phyloP scores from a whole-genome alignment of 2,113 vertebrate species.

The Thunnus maccoyii region DNA sequence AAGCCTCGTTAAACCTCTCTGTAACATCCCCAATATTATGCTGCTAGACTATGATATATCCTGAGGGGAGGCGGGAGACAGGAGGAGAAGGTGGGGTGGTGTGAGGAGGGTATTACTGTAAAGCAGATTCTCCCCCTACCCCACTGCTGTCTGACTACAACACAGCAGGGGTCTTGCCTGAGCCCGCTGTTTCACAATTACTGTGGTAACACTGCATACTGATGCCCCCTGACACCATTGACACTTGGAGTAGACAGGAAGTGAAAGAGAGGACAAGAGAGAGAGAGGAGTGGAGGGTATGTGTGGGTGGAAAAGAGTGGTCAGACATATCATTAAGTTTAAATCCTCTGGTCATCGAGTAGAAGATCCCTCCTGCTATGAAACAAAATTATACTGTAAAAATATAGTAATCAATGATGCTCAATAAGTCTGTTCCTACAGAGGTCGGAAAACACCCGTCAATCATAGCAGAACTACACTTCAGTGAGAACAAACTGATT shows the following conservation, averaged over 20 bases:
- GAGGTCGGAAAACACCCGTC: slow-evolving; percentile 11
- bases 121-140: slow-evolving; percentile 34
- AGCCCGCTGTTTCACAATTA: slow-evolving; percentile 72
- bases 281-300: not conserved
- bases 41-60: slow-evolving; percentile 60
- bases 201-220: slow-evolving; percentile 67
- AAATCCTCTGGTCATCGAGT: slow-evolving; percentile 25
- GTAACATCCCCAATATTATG: slow-evolving; percentile 66
- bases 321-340: slow-evolving; percentile 47
- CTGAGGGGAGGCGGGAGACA: slow-evolving; percentile 27
- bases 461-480: slow-evolving; percentile 8
- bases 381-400: slow-evolving; percentile 6
- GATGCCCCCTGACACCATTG: slow-evolving; percentile 61
- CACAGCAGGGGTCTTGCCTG: slow-evolving; percentile 54
- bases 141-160: slow-evolving; percentile 56
- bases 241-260: slow-evolving; percentile 52
- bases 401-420: slow-evolving; percentile 18
- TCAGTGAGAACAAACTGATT: not conserved
- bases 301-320: not conserved
- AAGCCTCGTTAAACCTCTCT: slow-evolving; percentile 74
- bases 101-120: slow-evolving; percentile 50
- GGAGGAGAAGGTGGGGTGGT: slow-evolving; percentile 41
- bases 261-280: slow-evolving; percentile 15
- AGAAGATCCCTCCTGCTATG: slow-evolving; percentile 20
- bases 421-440: not conserved